Conservation (phyloP, 2,888 invertebrate genomes). For the Pelosia muscerda region DNA sequence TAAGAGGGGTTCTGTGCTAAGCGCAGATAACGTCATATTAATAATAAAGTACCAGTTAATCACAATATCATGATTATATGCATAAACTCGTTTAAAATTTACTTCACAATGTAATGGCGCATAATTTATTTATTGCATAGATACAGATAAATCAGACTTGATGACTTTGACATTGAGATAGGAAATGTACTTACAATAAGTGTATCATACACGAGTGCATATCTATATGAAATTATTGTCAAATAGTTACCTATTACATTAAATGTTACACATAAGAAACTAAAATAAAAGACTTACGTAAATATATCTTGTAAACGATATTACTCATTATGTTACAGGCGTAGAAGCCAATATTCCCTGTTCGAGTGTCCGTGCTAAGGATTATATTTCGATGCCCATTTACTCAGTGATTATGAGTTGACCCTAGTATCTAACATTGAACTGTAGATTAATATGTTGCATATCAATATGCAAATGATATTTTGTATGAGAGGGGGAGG, state of each 20-base stretch:
- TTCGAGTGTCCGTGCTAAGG: neutral
- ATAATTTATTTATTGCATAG: neutral
- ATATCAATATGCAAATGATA: neutral
- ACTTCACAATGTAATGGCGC: neutral
- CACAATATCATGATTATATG: neutral
- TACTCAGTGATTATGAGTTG: neutral
- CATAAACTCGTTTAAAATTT: neutral
- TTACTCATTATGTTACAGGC: neutral
- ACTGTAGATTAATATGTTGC: neutral
- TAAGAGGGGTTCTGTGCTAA: too few relatives aligned
- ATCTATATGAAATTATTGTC: neutral
- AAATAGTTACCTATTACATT: neutral
- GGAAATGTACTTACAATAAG: neutral
- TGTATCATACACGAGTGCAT: neutral
- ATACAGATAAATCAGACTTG: neutral
- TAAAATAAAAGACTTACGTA: neutral
- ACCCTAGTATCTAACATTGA: neutral
- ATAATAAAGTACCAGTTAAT: neutral
- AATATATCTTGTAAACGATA: neutral
- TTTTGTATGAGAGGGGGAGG: too few relatives aligned
- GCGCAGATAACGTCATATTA: too few relatives aligned
- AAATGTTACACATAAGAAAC: neutral
- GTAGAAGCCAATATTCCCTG: neutral
- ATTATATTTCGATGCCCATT: neutral
- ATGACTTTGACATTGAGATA: constrained; percentile 4